These are phyloP conservation scores for Serilophus lunatus DNA, from an alignment of 2,113 vertebrate genomes.

Conservation along the genomic window DNA sequence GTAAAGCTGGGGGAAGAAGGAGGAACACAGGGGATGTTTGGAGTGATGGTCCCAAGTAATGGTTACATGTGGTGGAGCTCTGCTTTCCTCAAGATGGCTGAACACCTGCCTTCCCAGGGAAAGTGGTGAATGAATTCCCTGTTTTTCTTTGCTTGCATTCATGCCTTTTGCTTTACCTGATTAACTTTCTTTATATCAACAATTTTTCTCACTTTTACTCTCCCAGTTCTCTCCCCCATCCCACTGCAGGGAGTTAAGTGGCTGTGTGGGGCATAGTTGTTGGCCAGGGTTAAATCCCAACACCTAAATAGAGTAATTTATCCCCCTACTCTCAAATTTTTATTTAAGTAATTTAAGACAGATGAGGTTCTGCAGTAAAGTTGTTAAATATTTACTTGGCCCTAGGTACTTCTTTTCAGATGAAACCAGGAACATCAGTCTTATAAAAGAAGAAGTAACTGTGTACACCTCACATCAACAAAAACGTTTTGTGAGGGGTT, in stretches of 20 bases:
- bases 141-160: background rate
- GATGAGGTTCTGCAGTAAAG: background rate
- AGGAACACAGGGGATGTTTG: no score
- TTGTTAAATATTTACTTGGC: background rate
- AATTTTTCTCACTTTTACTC: background rate
- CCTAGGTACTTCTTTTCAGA: background rate
- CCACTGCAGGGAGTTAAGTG: fast-evolving
- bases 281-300: background rate
- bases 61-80: no score
- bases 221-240: background rate
- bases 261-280: background rate
- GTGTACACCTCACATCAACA: background rate
- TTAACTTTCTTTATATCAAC: background rate
- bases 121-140: background rate
- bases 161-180: background rate
- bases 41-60: no score
- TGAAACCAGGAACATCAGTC: background rate
- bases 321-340: no score
- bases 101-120: no score
- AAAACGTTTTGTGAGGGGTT: background rate
- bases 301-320: background rate
- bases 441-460: background rate
- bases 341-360: no score
- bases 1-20: no score
- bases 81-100: no score